These are phyloP conservation scores for Heliocidaris tuberculata DNA, from an alignment of 35 echinoderm and acorn worm genomes.

Conservation along the genomic window DNA sequence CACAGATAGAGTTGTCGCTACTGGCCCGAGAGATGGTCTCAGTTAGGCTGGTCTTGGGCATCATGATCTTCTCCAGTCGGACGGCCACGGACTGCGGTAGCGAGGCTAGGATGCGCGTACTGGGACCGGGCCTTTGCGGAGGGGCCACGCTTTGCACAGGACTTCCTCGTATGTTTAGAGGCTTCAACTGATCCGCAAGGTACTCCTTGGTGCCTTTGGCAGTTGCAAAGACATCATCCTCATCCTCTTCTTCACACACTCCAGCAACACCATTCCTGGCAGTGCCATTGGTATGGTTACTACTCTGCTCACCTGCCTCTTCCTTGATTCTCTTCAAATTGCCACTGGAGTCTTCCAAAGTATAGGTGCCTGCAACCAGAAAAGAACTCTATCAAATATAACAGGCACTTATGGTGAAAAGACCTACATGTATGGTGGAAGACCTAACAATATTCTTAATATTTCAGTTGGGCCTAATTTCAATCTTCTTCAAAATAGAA, in stretches of 20 bases:
- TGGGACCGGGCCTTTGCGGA: slow-evolving; percentile 49
- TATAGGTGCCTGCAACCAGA: slow-evolving; percentile 24
- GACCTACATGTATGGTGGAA: too few relatives aligned
- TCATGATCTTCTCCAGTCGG: slow-evolving; percentile 77
- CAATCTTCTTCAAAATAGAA: too few relatives aligned
- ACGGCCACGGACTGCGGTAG: slow-evolving; percentile 68
- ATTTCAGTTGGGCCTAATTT: too few relatives aligned
- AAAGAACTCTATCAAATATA: not conserved
- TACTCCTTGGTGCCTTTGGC: slow-evolving; percentile 67
- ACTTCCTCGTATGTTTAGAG: slow-evolving; percentile 43
- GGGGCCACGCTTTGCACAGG: not conserved
- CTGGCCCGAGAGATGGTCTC: slow-evolving; percentile 41
- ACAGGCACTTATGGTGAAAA: not conserved
- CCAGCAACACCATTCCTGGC: slow-evolving; percentile 19
- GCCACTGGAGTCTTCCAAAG: slow-evolving; percentile 28
- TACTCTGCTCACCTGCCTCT: slow-evolving; percentile 34
- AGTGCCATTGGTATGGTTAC: slow-evolving; percentile 46
- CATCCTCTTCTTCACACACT: not conserved
- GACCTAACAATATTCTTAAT: too few relatives aligned
- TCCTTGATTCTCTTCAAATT: slow-evolving; percentile 29
- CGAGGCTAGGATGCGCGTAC: slow-evolving; percentile 74
- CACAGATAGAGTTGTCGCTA: slow-evolving; percentile 21
- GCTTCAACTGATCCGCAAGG: slow-evolving; percentile 66
- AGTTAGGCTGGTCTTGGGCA: slow-evolving; percentile 55
- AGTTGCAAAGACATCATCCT: slow-evolving; percentile 51